Percentiles rank a stretch among this genome's conserved stretches.
phyloP scores from a whole-genome alignment of 2,888 invertebrate species.

The Bugulina stolonifera region DNA sequence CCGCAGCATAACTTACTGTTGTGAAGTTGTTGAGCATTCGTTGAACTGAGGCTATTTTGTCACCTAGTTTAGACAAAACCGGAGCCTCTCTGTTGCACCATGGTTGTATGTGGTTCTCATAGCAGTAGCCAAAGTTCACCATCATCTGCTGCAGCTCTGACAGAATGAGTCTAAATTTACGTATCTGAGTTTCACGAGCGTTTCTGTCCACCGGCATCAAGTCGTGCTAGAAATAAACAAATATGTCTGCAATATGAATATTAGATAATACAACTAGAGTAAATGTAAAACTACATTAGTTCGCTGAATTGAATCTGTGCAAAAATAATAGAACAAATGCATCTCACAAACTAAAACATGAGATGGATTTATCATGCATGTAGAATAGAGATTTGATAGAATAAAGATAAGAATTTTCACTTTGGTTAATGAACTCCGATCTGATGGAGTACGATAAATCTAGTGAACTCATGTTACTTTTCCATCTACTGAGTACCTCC shows the following conservation, averaged over 20 bases:
- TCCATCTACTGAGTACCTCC: too few relatives aligned
- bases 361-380: background rate
- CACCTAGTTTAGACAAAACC: background rate
- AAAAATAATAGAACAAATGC: too few relatives aligned
- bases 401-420: too few relatives aligned
- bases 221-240: too few relatives aligned
- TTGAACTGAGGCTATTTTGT: background rate
- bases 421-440: too few relatives aligned
- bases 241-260: too few relatives aligned
- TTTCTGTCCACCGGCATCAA: background rate
- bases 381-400: too few relatives aligned
- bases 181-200: background rate
- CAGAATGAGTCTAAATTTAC: slow-evolving; percentile 5
- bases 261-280: too few relatives aligned
- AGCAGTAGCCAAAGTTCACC: slow-evolving; percentile 12
- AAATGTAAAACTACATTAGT: too few relatives aligned
- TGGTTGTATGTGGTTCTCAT: slow-evolving; percentile 21
- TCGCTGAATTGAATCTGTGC: too few relatives aligned
- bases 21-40: slow-evolving; percentile 3
- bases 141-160: slow-evolving; percentile 27
- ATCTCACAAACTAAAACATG: background rate
- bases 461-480: too few relatives aligned
- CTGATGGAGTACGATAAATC: too few relatives aligned
- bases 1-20: background rate
- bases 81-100: slow-evolving; percentile 19